These are phyloP conservation scores for Burhinus bistriatus DNA, from an alignment of 2,113 vertebrate genomes.

Conservation along the genomic window DNA sequence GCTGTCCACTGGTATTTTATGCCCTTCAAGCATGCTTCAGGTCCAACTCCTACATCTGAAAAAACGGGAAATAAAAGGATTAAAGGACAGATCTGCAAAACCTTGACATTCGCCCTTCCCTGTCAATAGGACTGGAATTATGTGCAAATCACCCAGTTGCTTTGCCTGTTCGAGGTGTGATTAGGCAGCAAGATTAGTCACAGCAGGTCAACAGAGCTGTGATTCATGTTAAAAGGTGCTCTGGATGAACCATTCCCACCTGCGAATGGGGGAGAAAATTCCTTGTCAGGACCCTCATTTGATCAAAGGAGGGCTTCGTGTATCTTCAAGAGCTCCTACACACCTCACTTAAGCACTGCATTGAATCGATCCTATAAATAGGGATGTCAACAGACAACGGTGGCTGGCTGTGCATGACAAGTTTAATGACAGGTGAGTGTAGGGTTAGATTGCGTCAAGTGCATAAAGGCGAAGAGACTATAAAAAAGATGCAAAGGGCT, in stretches of 20 bases:
- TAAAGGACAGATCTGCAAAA: not conserved
- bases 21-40: not conserved
- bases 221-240: not conserved
- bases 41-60: not conserved
- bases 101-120: not conserved
- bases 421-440: not conserved
- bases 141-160: not conserved
- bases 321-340: not conserved
- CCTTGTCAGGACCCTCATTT: not conserved
- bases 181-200: not conserved
- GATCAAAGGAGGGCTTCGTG: not conserved
- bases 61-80: not conserved
- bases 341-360: not conserved
- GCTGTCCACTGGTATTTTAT: not conserved
- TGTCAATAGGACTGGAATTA: not conserved
- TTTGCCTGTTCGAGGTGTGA: not conserved
- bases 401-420: not conserved
- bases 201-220: not conserved
- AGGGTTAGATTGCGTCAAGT: not conserved
- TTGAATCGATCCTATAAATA: not conserved
- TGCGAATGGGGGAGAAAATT: not conserved
- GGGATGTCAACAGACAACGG: not conserved
- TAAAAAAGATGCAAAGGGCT: not conserved
- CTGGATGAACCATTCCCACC: not conserved
- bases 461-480: not conserved